Evolutionary conservation across 2,113 vertebrate genomes (phyloP).

Genomic region (Clinocottus analis): DNA sequence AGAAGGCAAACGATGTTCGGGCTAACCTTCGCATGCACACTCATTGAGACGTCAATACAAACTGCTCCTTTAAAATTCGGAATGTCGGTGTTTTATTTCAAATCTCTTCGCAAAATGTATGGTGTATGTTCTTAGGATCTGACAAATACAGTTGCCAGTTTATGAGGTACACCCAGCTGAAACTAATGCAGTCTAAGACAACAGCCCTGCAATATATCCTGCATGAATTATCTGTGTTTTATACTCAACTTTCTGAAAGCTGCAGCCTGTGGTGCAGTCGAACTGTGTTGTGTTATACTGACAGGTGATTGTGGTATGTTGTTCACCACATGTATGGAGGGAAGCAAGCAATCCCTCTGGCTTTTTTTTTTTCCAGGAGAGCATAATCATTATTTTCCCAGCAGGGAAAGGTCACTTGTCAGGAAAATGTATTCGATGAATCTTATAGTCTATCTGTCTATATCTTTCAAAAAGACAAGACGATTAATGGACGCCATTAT

Average conservation of each 20-base stretch:
- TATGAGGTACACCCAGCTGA: not conserved
- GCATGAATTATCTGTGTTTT: not conserved
- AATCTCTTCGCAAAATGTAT: not conserved
- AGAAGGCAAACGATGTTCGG: slow-evolving; percentile 24
- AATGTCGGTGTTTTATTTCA: not conserved
- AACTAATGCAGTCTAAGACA: not conserved
- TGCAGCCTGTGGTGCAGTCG: not conserved
- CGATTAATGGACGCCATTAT: not conserved
- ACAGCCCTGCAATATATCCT: not conserved
- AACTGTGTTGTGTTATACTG: not conserved
- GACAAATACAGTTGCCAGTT: not conserved
- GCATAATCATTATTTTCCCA: not conserved
- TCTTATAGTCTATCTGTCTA: not conserved
- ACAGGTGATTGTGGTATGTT: not conserved
- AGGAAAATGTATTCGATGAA: slow-evolving; percentile 1
- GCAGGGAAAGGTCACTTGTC: slow-evolving; percentile 15
- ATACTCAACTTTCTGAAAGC: not conserved
- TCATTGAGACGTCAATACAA: not conserved
- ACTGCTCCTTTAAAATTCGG: not conserved
- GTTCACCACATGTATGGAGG: not conserved
- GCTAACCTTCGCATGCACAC: not conserved
- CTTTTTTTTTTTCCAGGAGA: not conserved
- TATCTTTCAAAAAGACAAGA: not conserved
- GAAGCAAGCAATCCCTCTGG: not conserved
- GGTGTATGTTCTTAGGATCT: not conserved